Percentiles rank a stretch among this genome's conserved stretches.
These are phyloP conservation scores for Dendrolimus pini DNA, from an alignment of 2,888 invertebrate species.

Conservation along the genomic window DNA sequence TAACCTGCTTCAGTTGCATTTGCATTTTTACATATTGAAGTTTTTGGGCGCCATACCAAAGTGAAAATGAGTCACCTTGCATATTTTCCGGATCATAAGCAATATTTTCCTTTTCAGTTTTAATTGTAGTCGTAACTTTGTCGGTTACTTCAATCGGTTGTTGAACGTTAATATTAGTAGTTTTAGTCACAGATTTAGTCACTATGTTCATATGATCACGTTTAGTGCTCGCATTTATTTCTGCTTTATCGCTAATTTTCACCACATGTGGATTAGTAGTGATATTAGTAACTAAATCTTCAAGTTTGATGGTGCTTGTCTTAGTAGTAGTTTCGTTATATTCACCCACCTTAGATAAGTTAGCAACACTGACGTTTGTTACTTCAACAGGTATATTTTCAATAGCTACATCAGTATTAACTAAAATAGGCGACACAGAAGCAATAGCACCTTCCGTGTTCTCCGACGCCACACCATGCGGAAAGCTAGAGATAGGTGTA, in stretches of 20 bases:
- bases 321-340: not conserved
- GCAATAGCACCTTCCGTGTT: slow-evolving; percentile 37
- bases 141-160: slow-evolving; percentile 28
- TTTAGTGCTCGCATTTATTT: slow-evolving; percentile 7
- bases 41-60: slow-evolving; percentile 61
- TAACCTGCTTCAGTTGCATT: slow-evolving; percentile 49
- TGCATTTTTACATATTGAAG: slow-evolving; percentile 55
- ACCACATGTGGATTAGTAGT: not conserved
- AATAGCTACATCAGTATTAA: slow-evolving; percentile 48
- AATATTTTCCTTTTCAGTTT: slow-evolving; percentile 24
- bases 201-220: slow-evolving; percentile 9
- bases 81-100: slow-evolving; percentile 61
- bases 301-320: not conserved
- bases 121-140: slow-evolving; percentile 13
- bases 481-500: slow-evolving; percentile 55
- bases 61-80: slow-evolving; percentile 62
- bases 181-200: slow-evolving; percentile 17
- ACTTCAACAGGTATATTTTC: slow-evolving; percentile 20
- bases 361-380: slow-evolving; percentile 1
- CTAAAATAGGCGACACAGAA: slow-evolving; percentile 42
- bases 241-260: not conserved
- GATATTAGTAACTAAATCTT: not conserved
- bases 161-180: slow-evolving; percentile 21
- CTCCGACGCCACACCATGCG: slow-evolving; percentile 63
- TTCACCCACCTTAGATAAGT: not conserved